Evolutionary conservation across 2,113 vertebrate genomes (phyloP).

Genomic region (Stegostoma tigrinum): DNA sequence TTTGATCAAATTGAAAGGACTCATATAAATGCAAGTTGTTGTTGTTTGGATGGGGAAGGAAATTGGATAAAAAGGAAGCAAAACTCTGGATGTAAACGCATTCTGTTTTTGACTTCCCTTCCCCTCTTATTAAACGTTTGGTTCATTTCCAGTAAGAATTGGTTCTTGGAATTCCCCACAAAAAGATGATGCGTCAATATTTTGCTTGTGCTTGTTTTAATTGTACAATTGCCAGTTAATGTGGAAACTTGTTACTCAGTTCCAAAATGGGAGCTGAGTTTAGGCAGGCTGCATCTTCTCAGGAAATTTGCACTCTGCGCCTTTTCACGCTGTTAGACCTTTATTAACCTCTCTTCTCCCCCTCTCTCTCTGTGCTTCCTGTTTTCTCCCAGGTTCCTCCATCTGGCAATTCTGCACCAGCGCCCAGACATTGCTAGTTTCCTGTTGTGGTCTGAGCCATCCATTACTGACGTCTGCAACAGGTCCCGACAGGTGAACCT

Average conservation of each 20-base stretch:
- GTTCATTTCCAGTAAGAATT: neutral
- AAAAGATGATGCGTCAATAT: too few species aligned
- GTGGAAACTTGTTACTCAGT: neutral
- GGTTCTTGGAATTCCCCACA: neutral
- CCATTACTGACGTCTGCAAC: neutral
- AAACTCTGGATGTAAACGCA: neutral
- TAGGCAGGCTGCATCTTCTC: neutral
- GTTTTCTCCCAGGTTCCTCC: neutral
- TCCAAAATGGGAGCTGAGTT: neutral
- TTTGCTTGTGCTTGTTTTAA: too few species aligned
- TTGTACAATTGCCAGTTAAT: neutral
- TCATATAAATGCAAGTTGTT: neutral
- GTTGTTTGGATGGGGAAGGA: neutral
- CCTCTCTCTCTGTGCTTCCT: neutral
- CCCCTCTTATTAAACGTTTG: neutral
- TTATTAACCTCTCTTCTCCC: neutral
- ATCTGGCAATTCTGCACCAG: slow-evolving; percentile 10
- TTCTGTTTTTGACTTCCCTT: neutral
- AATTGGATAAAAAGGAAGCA: neutral
- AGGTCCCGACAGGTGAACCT: neutral
- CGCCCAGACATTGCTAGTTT: neutral
- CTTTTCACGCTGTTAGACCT: neutral
- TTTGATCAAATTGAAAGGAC: neutral
- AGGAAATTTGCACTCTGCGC: neutral
- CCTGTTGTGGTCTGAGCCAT: neutral